Base-by-base conservation (phyloP, 2,113 vertebrate species). In the Setophaga petechia region DNA sequence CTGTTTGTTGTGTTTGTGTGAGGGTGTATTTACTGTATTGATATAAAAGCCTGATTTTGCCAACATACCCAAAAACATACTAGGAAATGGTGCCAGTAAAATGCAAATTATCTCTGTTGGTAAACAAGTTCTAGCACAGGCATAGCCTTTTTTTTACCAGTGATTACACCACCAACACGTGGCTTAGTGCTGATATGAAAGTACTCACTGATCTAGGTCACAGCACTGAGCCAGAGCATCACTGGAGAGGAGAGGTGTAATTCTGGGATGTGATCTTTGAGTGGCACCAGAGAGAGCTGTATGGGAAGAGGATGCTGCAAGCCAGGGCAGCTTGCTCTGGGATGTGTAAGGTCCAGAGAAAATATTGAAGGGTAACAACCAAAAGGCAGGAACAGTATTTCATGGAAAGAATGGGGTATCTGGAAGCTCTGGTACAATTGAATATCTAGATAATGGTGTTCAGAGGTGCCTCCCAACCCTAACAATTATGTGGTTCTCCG, bases 241-340 rank as follows among this genome's bases (percentile, higher is more conserved):
- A 21, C 85, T 17, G 66, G 49, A 90, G 46, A 5, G 66, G 44
- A 90, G 46, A 5, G 51, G 2, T 96, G 90, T 11, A 90, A 65
- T 97, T 93, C 91, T 78, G 61, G 49, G 30, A 71, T 89, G 62
- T 71, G 73, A 57, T 71, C 95, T 93, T 72, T 75, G 76, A 92
- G 96, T 78, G 96, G 95, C 96, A 95, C 91, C 91, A 95, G 80
- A 95, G 93, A 80, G 89, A 94, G 43, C 72, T 66, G 25, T 15
- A 74, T 35, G 59, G 39, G n/a, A 80, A 33, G n/a, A 88, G 31
- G 43, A 77, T 54, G 52, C 65, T 66, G 7, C 15, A 6, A 71
- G 61, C 55, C 54, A 54, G 51, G 22, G 19, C 6, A 77, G 62
- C 49, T 76, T 0, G 0, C 58, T 49, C 62, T 41, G 54, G 21